Evolutionary conservation across 1,140 invertebrate genomes (phyloP), one percentile per base, ranked within the genome.

Genomic region (Acarapis woodi): DNA sequence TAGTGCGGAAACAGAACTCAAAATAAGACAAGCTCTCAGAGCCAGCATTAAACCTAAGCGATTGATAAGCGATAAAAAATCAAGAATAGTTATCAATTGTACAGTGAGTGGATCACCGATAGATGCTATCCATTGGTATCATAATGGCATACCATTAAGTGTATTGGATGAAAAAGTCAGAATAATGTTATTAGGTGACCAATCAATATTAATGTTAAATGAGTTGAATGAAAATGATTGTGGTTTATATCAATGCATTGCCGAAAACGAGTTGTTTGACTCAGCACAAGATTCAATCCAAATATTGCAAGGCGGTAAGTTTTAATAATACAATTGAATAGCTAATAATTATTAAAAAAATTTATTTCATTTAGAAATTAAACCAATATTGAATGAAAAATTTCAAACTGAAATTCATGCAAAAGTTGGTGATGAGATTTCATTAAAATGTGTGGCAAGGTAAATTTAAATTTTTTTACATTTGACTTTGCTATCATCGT

Each of bases 121-220:
- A 32, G 75, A 76, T 50, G 73, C 70, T 3, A 67, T 90, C 26
- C 70, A 65, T 22, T 93, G 85, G 85, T 60, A 80, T 35, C 88
- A 88, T 55, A 78, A 93, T 53, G 82, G 82, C 42, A 71, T 75
- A 54, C 65, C 67, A 3, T 6, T 43, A 10, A 3, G 10, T 10
- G 21, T n/a, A 25, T 12, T 15, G 14, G n/a, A n/a, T 26, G 25
- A 26, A n/a, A 26, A 21, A 19, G 0, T 10, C 12, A 15, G 9
- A 35, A 10, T 3, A 38, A 1, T 23, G 23, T 5, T 22, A 38
- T 22, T n/a, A 32, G 23, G 20, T 16, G 6, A 14, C 34, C 12
- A 41, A 45, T n/a, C 25, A 26, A 38, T 47, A 10, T 31, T 58
- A 15, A 41, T 47, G 16, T 48, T 58, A 1, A 38, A 42, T 0